Percentiles rank a stretch among this genome's conserved stretches.
Evolutionary conservation across 2,888 invertebrate species (phyloP).

Genomic region (Parnassius apollo): DNA sequence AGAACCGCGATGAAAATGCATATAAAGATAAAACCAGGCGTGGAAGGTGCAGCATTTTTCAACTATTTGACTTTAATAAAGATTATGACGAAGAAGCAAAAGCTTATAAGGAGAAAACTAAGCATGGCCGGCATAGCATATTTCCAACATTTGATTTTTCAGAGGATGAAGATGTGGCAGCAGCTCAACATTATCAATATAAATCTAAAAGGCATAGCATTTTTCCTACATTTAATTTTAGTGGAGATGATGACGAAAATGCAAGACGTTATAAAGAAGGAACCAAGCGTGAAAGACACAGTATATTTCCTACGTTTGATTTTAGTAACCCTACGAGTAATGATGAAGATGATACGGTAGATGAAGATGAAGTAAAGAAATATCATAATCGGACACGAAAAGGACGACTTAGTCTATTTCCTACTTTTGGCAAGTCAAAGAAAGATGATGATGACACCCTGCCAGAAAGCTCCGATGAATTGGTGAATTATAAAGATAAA

Average conservation of each 20-base stretch:
- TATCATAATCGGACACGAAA: constrained; percentile 69
- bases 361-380: constrained; percentile 66
- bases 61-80: constrained; percentile 51
- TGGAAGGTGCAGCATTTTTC: constrained; percentile 58
- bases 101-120: constrained; percentile 56
- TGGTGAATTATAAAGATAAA: constrained; percentile 69
- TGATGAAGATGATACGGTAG: constrained; percentile 63
- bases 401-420: constrained; percentile 67
- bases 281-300: constrained; percentile 63
- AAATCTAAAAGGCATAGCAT: constrained; percentile 66
- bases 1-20: constrained; percentile 19
- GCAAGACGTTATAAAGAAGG: constrained; percentile 63
- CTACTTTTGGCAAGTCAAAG: constrained; percentile 62
- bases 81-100: constrained; percentile 55
- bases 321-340: constrained; percentile 58
- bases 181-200: constrained; percentile 51
- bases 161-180: constrained; percentile 63
- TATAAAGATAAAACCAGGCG: constrained; percentile 49
- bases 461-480: constrained; percentile 72
- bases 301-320: constrained; percentile 70
- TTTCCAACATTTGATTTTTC: constrained; percentile 69
- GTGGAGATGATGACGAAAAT: constrained; percentile 53
- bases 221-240: constrained; percentile 62
- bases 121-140: constrained; percentile 61
- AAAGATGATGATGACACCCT: constrained; percentile 58